Evolutionary conservation across 2,797 vertebrate genomes (phyloP).

Genomic region (Adelosebastes latens): DNA sequence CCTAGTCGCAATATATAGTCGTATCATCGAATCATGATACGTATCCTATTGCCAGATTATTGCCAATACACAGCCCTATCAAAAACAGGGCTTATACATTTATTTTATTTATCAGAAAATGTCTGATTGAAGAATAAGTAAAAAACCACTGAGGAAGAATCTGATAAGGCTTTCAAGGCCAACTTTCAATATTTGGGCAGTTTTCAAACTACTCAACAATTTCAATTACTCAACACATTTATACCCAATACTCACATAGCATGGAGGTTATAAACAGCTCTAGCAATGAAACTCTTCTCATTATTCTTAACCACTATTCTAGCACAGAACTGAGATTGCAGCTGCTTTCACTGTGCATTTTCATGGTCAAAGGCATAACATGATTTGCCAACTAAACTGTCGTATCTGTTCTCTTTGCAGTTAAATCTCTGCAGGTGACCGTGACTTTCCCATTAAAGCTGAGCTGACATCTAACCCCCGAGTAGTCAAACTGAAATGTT

Average conservation of each 20-base stretch:
- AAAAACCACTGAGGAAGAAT: neutral
- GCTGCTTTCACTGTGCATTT: conserved; percentile 10
- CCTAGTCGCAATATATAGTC: fast-evolving
- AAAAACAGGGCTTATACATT: too few relatives aligned
- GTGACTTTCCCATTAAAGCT: conserved; percentile 45
- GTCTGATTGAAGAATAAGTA: neutral
- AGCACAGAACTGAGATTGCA: neutral
- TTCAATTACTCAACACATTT: neutral
- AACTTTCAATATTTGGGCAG: neutral
- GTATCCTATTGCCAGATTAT: neutral
- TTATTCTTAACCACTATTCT: neutral
- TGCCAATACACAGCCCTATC: too few relatives aligned
- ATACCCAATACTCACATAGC: neutral
- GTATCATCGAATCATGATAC: neutral
- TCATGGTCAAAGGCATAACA: conserved; percentile 12
- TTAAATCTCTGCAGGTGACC: conserved; percentile 35
- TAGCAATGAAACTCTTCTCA: neutral
- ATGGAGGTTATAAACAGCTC: neutral
- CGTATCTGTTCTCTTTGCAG: conserved; percentile 3
- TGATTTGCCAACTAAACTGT: conserved; percentile 18
- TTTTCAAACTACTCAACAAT: neutral
- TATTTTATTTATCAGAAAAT: neutral
- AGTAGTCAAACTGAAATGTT: conserved; percentile 50
- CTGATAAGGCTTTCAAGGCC: neutral
- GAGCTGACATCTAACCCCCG: conserved; percentile 38